phyloP scores from a whole-genome alignment of 2,797 vertebrate species.

The Potorous gilbertii region DNA sequence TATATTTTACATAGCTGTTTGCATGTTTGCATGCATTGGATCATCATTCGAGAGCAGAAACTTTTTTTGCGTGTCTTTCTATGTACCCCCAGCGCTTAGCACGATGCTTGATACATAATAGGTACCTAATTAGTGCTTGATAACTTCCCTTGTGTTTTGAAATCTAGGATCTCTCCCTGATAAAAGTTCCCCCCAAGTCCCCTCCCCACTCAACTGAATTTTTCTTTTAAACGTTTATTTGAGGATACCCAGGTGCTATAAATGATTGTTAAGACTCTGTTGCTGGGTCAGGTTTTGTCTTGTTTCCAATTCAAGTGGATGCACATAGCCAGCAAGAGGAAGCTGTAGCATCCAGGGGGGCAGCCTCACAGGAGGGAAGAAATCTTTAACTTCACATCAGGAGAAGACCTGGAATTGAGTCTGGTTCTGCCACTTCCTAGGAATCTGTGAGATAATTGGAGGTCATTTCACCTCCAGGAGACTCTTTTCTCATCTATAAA shows the following conservation, averaged over 20 bases:
- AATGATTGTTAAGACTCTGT: not conserved
- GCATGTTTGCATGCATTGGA: rapidly evolving
- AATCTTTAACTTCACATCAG: not conserved
- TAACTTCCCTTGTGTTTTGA: not conserved
- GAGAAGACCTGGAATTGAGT: not conserved
- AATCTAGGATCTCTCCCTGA: not conserved
- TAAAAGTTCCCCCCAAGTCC: not conserved
- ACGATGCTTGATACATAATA: not conserved
- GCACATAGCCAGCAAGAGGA: not conserved
- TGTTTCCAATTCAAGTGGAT: not conserved
- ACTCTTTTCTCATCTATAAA: not conserved
- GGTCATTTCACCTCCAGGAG: not conserved
- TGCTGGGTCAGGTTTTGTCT: not conserved
- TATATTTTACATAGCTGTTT: not conserved
- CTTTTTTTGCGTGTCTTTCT: rapidly evolving
- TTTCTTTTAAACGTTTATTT: not conserved
- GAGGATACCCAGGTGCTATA: not conserved
- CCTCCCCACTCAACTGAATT: not conserved
- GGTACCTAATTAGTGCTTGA: not conserved
- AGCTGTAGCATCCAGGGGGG: not conserved
- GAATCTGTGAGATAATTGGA: not conserved
- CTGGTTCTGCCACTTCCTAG: not conserved
- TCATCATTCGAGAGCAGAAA: rapidly evolving
- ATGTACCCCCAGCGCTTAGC: too few relatives aligned
- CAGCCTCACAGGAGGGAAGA: not conserved